Evolutionary conservation across 2,113 vertebrate species (phyloP), one percentile per base, ranked within the genome.

Genomic region (Mesoclemmys tuberculata): DNA sequence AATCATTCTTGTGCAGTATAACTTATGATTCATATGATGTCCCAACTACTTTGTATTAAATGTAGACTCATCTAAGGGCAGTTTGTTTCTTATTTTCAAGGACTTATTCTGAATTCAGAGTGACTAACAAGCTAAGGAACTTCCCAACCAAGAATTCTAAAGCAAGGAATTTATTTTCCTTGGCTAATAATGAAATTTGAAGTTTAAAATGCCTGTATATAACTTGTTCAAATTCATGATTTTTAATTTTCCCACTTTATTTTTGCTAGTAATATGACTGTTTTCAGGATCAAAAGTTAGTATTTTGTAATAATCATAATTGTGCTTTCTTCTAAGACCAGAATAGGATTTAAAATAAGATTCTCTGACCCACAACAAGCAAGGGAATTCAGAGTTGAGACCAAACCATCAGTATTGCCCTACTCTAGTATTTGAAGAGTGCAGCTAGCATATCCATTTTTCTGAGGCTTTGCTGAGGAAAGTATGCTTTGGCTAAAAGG

Each of bases 71-170:
- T 68, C 18, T 95, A 95, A 96, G 96, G 96, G 90, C 87, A 94
- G 95, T 91, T 95, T 85, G 35, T 92, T 94, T 93, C 0, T 0
- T 92, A 51, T 96, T 94, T 93, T 93, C 79, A 9, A 58, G 95
- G 88, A 88, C 1, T 1, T 90, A 75, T 87, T 92, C 87, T 80
- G 58, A 85, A 91, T 83, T 51, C 74, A 92, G 68, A 84, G 46
- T 94, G 91, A 95, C 92, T 95, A 95, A 94, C 91, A 46, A 96
- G 68, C 90, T 94, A 92, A 80, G 88, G 77, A 97, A 88, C 92
- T 88, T 94, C 35, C 75, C 58, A 90, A 51, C 7, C 5, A 56
- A 64, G 61, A 96, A 64, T 64, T 93, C 44, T 26, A 75, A 94
- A 94, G 90, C 87, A 93, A 82, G 56, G 93, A 92, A n/a, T 93